Conservation (phyloP, 2,113 vertebrate genomes). For the Orientallactaga bullata region DNA sequence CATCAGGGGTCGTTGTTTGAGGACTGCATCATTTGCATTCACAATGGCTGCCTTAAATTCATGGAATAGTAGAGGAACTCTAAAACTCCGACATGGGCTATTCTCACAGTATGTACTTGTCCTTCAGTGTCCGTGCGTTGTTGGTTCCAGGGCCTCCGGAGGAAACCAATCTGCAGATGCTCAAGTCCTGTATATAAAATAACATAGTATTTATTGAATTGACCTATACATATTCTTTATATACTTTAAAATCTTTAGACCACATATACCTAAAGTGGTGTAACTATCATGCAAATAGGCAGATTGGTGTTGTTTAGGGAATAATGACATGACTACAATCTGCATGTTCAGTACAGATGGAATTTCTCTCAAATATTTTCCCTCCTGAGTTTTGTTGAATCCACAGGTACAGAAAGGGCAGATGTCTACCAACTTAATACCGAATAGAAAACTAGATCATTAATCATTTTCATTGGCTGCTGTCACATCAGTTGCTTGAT, state of each 20-base stretch:
- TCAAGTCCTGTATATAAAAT: neutral
- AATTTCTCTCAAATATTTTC: neutral
- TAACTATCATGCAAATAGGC: neutral
- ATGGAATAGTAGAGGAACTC: neutral
- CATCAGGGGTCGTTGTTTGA: neutral
- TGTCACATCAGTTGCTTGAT: neutral
- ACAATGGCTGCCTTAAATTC: conserved; percentile 8
- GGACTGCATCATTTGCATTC: neutral
- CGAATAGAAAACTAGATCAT: neutral
- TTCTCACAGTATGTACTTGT: neutral
- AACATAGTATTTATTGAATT: neutral
- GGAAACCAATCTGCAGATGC: neutral
- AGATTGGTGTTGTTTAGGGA: neutral
- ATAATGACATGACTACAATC: neutral
- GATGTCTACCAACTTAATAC: neutral
- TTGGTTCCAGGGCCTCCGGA: neutral
- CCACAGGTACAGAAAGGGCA: neutral
- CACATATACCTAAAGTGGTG: too few relatives aligned
- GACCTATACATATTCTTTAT: neutral
- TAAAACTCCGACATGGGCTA: neutral
- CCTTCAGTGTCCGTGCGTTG: neutral
- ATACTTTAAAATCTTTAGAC: neutral
- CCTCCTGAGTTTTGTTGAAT: neutral
- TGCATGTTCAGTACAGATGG: neutral
- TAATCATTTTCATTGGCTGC: neutral